A percentile compares a stretch with the other conserved stretches of the same genome.
Evolutionary conservation across 2,888 invertebrate genomes (phyloP).

Genomic region (Drosophila nr. perissopoda): DNA sequence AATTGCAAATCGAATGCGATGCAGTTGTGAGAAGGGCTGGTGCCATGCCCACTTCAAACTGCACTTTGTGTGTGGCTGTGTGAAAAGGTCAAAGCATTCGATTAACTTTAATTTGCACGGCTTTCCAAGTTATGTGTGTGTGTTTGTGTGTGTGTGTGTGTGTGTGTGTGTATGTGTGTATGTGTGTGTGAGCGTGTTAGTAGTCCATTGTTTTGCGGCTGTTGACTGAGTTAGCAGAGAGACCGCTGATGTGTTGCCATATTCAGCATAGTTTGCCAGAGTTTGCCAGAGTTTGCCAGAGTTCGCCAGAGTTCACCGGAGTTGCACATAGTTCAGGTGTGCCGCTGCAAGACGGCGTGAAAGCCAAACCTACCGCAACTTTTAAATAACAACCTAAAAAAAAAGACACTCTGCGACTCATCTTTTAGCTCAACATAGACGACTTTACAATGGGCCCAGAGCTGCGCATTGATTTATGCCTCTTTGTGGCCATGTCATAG

Average conservation of each 20-base stretch:
- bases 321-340: slow-evolving; percentile 67
- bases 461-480: slow-evolving; percentile 65
- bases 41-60: slow-evolving; percentile 46
- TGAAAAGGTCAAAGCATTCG: slow-evolving; percentile 80
- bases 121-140: slow-evolving; percentile 18
- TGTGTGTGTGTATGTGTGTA: neutral
- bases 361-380: slow-evolving; percentile 71
- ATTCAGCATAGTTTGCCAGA: slow-evolving; percentile 27
- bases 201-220: slow-evolving; percentile 60
- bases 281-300: slow-evolving; percentile 30
- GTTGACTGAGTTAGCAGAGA: slow-evolving; percentile 70
- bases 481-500: slow-evolving; percentile 62
- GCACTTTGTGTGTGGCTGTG: slow-evolving; percentile 61
- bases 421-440: slow-evolving; percentile 39
- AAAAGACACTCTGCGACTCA: slow-evolving; percentile 50
- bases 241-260: slow-evolving; percentile 47
- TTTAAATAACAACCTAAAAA: slow-evolving; percentile 2
- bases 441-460: slow-evolving; percentile 55
- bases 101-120: slow-evolving; percentile 79
- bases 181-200: slow-evolving; percentile 17
- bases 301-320: slow-evolving; percentile 12
- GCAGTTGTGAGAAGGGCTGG: slow-evolving; percentile 64
- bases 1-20: slow-evolving; percentile 74
- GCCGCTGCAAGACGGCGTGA: slow-evolving; percentile 68
- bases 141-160: slow-evolving; percentile 31